phyloP scores from a whole-genome alignment of 1,140 invertebrate species.

The Coelopa frigida region DNA sequence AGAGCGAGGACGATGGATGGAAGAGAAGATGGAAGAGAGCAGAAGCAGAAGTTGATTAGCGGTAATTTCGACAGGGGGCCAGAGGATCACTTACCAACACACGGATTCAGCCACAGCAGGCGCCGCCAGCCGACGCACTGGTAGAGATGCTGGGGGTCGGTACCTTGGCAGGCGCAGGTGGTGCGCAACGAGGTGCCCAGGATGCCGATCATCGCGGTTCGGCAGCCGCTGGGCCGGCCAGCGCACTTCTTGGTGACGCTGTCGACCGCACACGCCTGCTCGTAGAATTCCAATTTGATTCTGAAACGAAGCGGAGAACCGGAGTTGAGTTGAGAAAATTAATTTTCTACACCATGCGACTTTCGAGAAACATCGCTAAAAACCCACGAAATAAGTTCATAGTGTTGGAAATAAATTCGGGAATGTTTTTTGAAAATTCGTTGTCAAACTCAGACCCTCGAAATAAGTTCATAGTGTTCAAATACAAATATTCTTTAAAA shows the following conservation, averaged over 20 bases:
- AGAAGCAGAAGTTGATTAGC: no score
- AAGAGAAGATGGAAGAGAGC: background rate
- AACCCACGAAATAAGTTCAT: no score
- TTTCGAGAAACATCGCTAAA: no score
- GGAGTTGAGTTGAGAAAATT: no score
- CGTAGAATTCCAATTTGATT: slow-evolving; percentile 73
- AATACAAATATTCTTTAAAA: no score
- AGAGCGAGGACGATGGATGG: background rate
- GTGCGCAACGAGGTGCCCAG: slow-evolving; percentile 76
- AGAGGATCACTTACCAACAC: slow-evolving; percentile 78
- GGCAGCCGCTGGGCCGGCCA: slow-evolving; percentile 70
- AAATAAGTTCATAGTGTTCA: no score
- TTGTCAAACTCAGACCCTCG: no score
- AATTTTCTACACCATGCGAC: no score
- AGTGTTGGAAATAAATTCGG: no score
- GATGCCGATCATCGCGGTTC: slow-evolving; percentile 74
- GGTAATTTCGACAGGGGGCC: background rate
- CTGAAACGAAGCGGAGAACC: slow-evolving; percentile 45
- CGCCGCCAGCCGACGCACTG: slow-evolving; percentile 84
- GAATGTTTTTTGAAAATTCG: no score
- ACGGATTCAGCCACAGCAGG: slow-evolving; percentile 85
- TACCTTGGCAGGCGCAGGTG: slow-evolving; percentile 76
- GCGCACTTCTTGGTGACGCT: slow-evolving; percentile 81
- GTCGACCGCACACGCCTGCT: slow-evolving; percentile 83
- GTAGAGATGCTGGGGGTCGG: slow-evolving; percentile 71